Base-by-base conservation (phyloP, 37 sponge, comb jelly and placozoan genomes). In the Theonella swinhoei region DNA sequence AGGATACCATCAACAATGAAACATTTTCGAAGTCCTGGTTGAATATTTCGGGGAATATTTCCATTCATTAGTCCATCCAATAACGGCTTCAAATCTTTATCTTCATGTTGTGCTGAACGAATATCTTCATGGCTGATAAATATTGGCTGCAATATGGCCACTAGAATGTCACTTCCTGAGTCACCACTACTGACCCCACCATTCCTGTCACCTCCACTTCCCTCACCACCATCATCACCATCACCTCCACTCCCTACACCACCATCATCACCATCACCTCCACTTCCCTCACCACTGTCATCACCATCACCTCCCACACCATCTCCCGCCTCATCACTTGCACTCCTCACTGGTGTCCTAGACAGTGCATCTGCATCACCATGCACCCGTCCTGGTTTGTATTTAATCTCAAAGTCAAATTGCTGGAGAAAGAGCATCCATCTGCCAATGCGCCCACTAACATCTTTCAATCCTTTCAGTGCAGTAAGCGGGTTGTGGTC, bases 401-500 rank as follows among this genome's bases (percentile, higher is more conserved):
- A 76, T 40, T 67, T 43, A 47, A 84, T 32, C 30, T 31, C 7
- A 34, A 76, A 76, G 39, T 84, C 58, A 41, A 84, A 76, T 58
- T 84, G 85, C 65, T 84, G 85, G 42, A 84, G 61, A 20, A 76
- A 72, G 37, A 83, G 35, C 37, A 64, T 35, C 83, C 83, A 83
- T 34, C 75, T 37, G 14, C 39, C 30, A 68, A 83, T 29, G 0
- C 83, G 74, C 5, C 83, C 74, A 22, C 83, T 64, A 24, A 14
- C 24, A 63, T 83, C 83, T 42, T 73, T 83, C 9, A 83, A 24
- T 17, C 39, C 43, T 26, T 74, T 60, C 64, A 74, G 29, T 30
- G 38, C 66, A 0, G 62, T 71, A 25, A 76, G 42, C 29, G 85
- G 85, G 58, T 76, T 76, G 72, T 86, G 87, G 70, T 86, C 79